Percentiles rank a stretch among this genome's conserved stretches.
Conservation (phyloP, 2,797 vertebrate genomes). For the Botia almorhae region DNA sequence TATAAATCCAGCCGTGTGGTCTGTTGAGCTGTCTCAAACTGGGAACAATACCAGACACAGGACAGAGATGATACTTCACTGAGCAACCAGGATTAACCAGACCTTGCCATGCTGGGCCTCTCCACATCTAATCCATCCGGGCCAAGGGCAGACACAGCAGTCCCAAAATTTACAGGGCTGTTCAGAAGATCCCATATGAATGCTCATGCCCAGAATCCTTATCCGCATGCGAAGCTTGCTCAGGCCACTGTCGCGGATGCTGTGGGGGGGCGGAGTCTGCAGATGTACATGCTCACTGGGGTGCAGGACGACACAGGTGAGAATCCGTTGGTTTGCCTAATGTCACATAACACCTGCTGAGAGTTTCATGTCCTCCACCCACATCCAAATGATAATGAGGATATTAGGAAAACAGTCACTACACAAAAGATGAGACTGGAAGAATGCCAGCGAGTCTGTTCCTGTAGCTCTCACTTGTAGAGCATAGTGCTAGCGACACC, state of each 20-base stretch:
- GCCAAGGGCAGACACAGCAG: conserved; percentile 58
- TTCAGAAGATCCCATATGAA: conserved; percentile 20
- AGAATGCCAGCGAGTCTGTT: neutral
- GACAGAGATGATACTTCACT: conserved; percentile 28
- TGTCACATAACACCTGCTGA: conserved; percentile 27
- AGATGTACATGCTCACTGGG: conserved; percentile 41
- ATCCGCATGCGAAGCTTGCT: conserved; percentile 62
- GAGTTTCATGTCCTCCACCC: conserved; percentile 9
- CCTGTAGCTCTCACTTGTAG: neutral
- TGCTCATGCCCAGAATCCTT: conserved; percentile 63
- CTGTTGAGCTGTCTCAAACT: conserved; percentile 40
- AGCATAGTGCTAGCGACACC: neutral
- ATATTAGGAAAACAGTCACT: conserved; percentile 40
- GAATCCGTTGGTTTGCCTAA: conserved; percentile 61
- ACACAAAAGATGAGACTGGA: conserved; percentile 34
- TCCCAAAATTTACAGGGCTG: conserved; percentile 27
- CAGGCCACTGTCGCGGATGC: conserved; percentile 34
- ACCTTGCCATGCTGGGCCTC: conserved; percentile 46
- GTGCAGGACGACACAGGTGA: conserved; percentile 52
- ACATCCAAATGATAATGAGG: conserved; percentile 45
- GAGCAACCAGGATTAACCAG: conserved; percentile 56
- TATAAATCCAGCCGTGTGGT: conserved; percentile 42
- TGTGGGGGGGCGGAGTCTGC: conserved; percentile 53
- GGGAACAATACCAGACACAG: conserved; percentile 27
- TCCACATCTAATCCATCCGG: conserved; percentile 56